Base-by-base conservation (phyloP, 1,140 invertebrate species). In the Leptinotarsa texana region DNA sequence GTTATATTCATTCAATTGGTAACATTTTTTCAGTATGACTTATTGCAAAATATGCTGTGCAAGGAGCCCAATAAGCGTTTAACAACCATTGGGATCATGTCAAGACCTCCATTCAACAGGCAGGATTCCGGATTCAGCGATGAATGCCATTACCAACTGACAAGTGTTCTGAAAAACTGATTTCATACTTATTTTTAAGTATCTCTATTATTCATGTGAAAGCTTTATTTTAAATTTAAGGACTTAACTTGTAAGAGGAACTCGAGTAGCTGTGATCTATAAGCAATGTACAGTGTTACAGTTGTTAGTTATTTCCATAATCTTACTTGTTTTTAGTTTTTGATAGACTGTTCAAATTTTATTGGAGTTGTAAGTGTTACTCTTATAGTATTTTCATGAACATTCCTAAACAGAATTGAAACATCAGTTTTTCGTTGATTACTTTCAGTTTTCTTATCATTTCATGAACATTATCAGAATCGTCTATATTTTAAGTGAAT, bases 11-110 rank as follows among this genome's bases (percentile, higher is more conserved):
- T 33, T 33, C 8, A 0, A 33, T 33, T 8, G 6, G 33, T 33
- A 33, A 8, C 33, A 33, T 33, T 33, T 78, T 89, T 90, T 70
- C 85, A 95, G 94, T 89, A 87, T 80, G 85, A 90, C 4, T 87
- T 97, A 66, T 85, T 97, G 13, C 88, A 90, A 72, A 85, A 92
- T 83, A 94, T 98, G 92, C 86, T 97, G 11, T 92, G 92, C 27
- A 83, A 89, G 18, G 86, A 92, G 75, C 95, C 96, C 2, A 85
- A 87, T 4, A 86, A 90, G 73, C 86, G 96, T 22, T 95, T 95
- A 49, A 92, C 93, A 22, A 94, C 95, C 0, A 87, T 89, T 73
- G 93, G 93, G 62, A 91, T 95, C 57, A 87, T 89, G 80, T 86
- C 87, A 13, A 84, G 85, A 67, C 85, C 86, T 15, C 89, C 89